Evolutionary conservation across 2,113 vertebrate genomes (phyloP).

Genomic region (Zootoca vivipara): DNA sequence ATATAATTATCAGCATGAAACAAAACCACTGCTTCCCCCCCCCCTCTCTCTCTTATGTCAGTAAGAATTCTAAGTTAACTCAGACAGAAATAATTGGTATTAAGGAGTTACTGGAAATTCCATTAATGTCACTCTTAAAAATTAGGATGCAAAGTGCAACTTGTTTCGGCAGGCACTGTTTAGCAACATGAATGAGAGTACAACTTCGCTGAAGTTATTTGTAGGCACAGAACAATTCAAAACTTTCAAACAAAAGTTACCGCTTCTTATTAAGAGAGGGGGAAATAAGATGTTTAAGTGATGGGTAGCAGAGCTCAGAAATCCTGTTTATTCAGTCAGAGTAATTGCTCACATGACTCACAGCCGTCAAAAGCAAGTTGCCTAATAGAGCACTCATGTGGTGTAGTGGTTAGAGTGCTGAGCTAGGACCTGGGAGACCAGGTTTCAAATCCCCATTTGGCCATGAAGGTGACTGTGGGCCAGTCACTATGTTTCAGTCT

Average conservation of each 20-base stretch:
- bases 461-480: too few relatives aligned
- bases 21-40: conserved; percentile 31
- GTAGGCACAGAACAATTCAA: conserved; percentile 31
- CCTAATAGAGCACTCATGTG: too few relatives aligned
- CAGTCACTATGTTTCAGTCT: too few relatives aligned
- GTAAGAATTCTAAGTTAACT: conserved; percentile 67
- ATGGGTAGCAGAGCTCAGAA: conserved; percentile 15
- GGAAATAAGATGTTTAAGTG: conserved; percentile 20
- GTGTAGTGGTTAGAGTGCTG: too few relatives aligned
- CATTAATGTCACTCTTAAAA: conserved; percentile 62
- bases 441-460: too few relatives aligned
- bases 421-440: too few relatives aligned
- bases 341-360: conserved; percentile 3
- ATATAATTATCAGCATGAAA: conserved; percentile 53
- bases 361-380: conserved; percentile 1
- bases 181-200: conserved; percentile 38
- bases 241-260: conserved; percentile 18
- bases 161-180: conserved; percentile 61
- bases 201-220: conserved; percentile 43
- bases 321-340: not conserved
- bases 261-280: conserved; percentile 13
- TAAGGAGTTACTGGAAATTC: conserved; percentile 66
- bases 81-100: conserved; percentile 70
- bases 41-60: conserved; percentile 37
- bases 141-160: conserved; percentile 60